Evolutionary conservation across 2,888 invertebrate genomes (phyloP).

Genomic region (Eristalinus sepulchralis): DNA sequence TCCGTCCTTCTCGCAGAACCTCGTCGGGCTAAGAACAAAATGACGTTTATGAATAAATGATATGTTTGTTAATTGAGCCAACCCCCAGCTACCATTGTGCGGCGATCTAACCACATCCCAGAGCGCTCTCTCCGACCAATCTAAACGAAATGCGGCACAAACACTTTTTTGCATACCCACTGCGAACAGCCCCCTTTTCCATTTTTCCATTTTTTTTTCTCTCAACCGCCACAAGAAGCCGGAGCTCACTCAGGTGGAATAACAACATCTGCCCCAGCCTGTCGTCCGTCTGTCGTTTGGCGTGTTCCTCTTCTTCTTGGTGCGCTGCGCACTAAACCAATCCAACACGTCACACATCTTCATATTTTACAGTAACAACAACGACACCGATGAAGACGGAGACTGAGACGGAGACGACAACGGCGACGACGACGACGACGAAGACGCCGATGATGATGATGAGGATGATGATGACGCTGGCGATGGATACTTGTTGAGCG

Average conservation of each 20-base stretch:
- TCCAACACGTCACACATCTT: constrained; percentile 64
- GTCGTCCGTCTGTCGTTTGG: constrained; percentile 69
- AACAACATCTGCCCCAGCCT: constrained; percentile 70
- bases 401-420: background rate
- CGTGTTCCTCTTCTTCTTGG: constrained; percentile 73
- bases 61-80: constrained; percentile 65
- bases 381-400: background rate
- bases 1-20: background rate
- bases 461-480: background rate
- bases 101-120: constrained; percentile 66
- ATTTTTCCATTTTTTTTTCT: constrained; percentile 12
- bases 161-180: constrained; percentile 68
- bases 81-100: constrained; percentile 63
- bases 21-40: constrained; percentile 31
- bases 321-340: constrained; percentile 27
- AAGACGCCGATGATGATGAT: background rate
- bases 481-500: constrained; percentile 37
- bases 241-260: constrained; percentile 59
- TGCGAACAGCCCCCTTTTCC: constrained; percentile 63
- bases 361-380: constrained; percentile 50
- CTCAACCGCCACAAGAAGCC: constrained; percentile 50
- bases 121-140: constrained; percentile 60
- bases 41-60: constrained; percentile 64
- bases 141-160: constrained; percentile 65
- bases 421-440: background rate